phyloP scores from a whole-genome alignment of 2,797 vertebrate genomes.

The Tadarida brasiliensis region DNA sequence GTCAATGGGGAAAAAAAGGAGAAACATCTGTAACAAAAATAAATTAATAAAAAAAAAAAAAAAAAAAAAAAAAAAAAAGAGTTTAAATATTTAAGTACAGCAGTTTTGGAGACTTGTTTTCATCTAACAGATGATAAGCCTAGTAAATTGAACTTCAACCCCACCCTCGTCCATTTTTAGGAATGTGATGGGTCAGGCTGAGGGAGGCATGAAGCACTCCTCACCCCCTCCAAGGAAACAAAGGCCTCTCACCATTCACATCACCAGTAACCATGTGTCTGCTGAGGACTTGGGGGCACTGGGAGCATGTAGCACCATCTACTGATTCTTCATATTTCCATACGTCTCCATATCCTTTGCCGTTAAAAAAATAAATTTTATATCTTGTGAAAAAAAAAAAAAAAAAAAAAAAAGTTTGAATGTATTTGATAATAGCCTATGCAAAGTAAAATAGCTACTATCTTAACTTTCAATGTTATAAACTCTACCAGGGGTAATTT shows the following conservation, averaged over 20 bases:
- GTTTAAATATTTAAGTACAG: neutral
- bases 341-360: neutral
- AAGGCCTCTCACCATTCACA: neutral
- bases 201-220: neutral
- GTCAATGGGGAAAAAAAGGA: too few species aligned
- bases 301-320: neutral
- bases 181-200: neutral
- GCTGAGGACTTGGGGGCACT: neutral
- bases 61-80: too few species aligned
- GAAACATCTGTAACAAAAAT: too few species aligned
- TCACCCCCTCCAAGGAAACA: neutral
- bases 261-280: neutral
- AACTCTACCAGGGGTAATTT: neutral
- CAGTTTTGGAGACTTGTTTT: neutral
- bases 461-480: neutral
- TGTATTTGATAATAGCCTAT: conserved; percentile 35
- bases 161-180: neutral
- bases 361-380: neutral
- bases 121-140: neutral
- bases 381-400: too few species aligned
- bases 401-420: neutral
- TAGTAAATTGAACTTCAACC: neutral
- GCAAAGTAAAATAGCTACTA: neutral
- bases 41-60: too few species aligned
- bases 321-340: neutral